Conservation (phyloP, 2,113 vertebrate genomes). For the Scomber colias region DNA sequence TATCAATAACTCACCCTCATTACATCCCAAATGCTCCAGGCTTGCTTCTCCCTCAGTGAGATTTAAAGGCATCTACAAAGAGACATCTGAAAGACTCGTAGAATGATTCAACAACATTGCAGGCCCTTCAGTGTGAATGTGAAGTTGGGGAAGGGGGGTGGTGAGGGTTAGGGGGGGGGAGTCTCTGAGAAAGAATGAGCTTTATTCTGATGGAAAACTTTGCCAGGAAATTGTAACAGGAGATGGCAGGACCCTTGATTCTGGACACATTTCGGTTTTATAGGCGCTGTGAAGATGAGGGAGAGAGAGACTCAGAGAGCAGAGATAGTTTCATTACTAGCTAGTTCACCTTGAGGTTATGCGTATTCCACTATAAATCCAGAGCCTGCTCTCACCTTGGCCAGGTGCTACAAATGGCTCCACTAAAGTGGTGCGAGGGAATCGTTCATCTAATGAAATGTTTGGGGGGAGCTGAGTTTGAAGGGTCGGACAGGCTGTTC, state of each 20-base stretch:
- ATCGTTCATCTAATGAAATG: slow-evolving; percentile 61
- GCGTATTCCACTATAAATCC: slow-evolving; percentile 65
- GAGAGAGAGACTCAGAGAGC: slow-evolving; percentile 28
- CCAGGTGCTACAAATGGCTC: slow-evolving; percentile 58
- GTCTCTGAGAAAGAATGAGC: slow-evolving; percentile 29
- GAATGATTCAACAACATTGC: slow-evolving; percentile 43
- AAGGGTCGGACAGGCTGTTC: slow-evolving; percentile 25
- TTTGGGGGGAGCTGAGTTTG: slow-evolving; percentile 12
- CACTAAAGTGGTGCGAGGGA: slow-evolving; percentile 11
- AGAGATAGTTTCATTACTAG: slow-evolving; percentile 64
- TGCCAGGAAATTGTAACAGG: background rate
- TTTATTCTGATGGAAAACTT: slow-evolving; percentile 39
- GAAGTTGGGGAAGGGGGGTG: too few relatives aligned
- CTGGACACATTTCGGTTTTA: slow-evolving; percentile 65
- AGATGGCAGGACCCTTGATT: slow-evolving; percentile 62
- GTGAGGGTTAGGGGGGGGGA: background rate
- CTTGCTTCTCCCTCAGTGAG: slow-evolving; percentile 19
- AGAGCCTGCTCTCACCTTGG: slow-evolving; percentile 57
- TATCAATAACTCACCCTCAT: slow-evolving; percentile 66
- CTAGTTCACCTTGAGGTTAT: slow-evolving; percentile 75
- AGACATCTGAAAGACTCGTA: slow-evolving; percentile 37
- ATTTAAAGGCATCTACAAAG: slow-evolving; percentile 60
- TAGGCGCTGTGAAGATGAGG: slow-evolving; percentile 50
- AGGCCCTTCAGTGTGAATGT: slow-evolving; percentile 9
- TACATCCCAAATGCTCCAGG: slow-evolving; percentile 36